Evolutionary conservation across 1,140 invertebrate species (phyloP).

Genomic region (Drosophila persimilis): DNA sequence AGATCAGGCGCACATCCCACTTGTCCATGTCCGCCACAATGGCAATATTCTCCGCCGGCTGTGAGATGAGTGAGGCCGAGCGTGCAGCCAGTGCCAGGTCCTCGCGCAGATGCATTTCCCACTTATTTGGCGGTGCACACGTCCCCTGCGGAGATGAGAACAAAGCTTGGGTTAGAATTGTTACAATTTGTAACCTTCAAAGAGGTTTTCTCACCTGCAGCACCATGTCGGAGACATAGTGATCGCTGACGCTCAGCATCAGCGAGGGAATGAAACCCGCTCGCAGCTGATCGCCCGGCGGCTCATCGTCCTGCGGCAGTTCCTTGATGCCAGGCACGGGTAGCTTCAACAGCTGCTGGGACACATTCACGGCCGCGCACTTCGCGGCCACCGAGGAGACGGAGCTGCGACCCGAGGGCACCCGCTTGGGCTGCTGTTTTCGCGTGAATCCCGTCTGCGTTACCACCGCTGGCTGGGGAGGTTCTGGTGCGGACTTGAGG

Average conservation of each 20-base stretch:
- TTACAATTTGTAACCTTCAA: background rate
- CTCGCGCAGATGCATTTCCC: slow-evolving; percentile 84
- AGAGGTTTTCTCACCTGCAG: slow-evolving; percentile 84
- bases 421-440: slow-evolving; percentile 57
- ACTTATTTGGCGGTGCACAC: slow-evolving; percentile 83
- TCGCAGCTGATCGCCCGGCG: slow-evolving; percentile 65
- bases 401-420: slow-evolving; percentile 70
- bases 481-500: slow-evolving; percentile 59
- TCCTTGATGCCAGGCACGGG: slow-evolving; percentile 77
- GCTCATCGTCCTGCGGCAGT: slow-evolving; percentile 75
- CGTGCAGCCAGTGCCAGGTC: slow-evolving; percentile 85
- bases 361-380: slow-evolving; percentile 72
- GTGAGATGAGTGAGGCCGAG: slow-evolving; percentile 86
- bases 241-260: slow-evolving; percentile 87
- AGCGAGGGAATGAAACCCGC: slow-evolving; percentile 84
- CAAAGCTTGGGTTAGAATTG: background rate
- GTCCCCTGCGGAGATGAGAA: slow-evolving; percentile 59
- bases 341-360: slow-evolving; percentile 69
- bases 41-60: slow-evolving; percentile 90
- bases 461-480: slow-evolving; percentile 23
- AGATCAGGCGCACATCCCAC: slow-evolving; percentile 87
- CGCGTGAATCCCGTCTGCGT: slow-evolving; percentile 48
- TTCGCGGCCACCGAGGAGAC: slow-evolving; percentile 78
- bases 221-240: slow-evolving; percentile 90
- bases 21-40: slow-evolving; percentile 92